Evolutionary conservation across 1,140 invertebrate genomes (phyloP), one percentile per base, ranked within the genome.

Genomic region (Ostrea denselamellosa): DNA sequence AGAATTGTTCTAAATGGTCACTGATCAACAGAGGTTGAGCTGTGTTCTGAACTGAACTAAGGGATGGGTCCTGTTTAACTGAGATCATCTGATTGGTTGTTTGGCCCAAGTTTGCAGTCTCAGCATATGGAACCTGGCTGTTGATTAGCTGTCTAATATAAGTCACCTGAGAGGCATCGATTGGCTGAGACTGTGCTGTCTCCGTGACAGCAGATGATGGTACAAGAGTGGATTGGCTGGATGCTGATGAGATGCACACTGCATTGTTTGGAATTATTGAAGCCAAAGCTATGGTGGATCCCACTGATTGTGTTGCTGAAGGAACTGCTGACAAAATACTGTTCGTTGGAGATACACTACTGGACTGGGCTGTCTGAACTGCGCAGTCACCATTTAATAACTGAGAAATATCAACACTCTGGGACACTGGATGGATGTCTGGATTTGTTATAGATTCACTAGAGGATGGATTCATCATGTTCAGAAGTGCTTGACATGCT

Each of bases 71-170:
- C 25, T 71, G 68, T 71, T 71, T 71, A 8, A 71, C 68, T 9
- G 68, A 71, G 28, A 71, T 71, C 68, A 71, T 71, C 8, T 71
- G 68, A 71, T 71, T 71, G 68, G 68, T 25, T 71, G 68, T 71
- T 34, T 71, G 68, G 14, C 68, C 68, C 68, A 71, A 14, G 68
- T 22, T 71, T 25, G 25, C 68, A 28, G 68, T 71, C 9, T 71
- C 68, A 71, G 68, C 68, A 71, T 71, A 71, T 4, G 68, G 28
- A 9, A 71, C 68, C 12, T 71, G 68, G 22, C 25, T 71, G 28
- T 71, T 71, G 68, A 71, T 71, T 34, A 71, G 68, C 25, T 71
- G 68, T 71, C 68, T 25, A 28, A 71, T 22, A 25, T 71, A 71
- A 25, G 68, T 71, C 28, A 71, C 68, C 68, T 71, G 68, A 28